phyloP scores from a whole-genome alignment of 2,797 vertebrate genomes.

The Squalus acanthias region DNA sequence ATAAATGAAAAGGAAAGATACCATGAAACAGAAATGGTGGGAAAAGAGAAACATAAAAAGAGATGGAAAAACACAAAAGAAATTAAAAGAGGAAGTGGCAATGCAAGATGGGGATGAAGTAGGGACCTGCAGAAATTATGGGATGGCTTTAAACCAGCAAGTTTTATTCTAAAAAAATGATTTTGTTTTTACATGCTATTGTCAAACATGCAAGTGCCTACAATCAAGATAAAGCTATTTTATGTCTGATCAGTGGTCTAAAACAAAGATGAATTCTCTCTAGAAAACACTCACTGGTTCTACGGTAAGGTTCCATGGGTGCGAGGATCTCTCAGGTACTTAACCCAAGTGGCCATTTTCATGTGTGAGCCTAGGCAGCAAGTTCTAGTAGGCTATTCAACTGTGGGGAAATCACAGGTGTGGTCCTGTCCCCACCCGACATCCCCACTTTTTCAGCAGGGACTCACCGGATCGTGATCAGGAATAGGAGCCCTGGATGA shows the following conservation, averaged over 20 bases:
- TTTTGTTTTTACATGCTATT: background rate
- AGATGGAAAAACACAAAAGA: conserved; percentile 35
- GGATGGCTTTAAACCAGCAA: background rate
- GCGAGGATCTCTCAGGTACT: background rate
- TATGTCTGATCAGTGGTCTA: background rate
- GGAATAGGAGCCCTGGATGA: background rate
- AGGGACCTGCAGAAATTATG: background rate
- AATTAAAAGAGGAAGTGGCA: background rate
- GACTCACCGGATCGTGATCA: too few species aligned
- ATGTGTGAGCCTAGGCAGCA: background rate
- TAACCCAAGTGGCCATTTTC: background rate
- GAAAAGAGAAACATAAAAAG: background rate
- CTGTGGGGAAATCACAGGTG: background rate
- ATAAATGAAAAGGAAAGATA: background rate
- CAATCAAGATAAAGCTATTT: background rate
- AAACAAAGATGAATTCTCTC: background rate
- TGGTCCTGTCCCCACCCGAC: background rate
- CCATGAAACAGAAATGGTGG: background rate
- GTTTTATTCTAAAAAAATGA: background rate
- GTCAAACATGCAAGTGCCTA: background rate
- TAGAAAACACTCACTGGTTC: background rate
- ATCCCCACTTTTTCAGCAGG: background rate
- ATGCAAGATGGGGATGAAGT: background rate
- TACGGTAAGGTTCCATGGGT: background rate
- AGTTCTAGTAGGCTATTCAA: background rate